Evolutionary conservation across 2,113 vertebrate genomes (phyloP), one percentile per base, ranked within the genome.

Genomic region (Notothenia coriiceps): DNA sequence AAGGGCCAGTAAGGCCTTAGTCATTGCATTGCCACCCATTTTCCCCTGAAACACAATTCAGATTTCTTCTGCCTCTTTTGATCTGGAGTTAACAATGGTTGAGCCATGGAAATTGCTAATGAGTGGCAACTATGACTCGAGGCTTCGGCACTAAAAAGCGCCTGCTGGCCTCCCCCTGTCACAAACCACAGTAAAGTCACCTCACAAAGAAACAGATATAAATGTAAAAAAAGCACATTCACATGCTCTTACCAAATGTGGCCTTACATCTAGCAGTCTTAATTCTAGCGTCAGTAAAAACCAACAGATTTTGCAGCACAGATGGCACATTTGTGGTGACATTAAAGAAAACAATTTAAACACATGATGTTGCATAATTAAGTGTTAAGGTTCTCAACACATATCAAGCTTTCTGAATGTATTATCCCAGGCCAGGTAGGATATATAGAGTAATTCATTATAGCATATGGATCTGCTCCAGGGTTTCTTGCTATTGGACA

Each of bases 61-160:
- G 65, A 86, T 75, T 63, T 71, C 47, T 69, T 77, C 49, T 57
- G 61, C 55, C 33, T 86, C 76, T 83, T 90, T 80, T 89, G 67
- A 84, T 87, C 75, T n/a, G 9, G 44, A 20, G 63, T 60, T 18
- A 67, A 72, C 74, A 51, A 67, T 22, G 57, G 15, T 20, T 50
- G 49, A 40, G 56, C 55, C 51, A 61, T 76, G 87, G 79, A 84
- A 86, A 86, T 67, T n/a, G 73, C 73, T 78, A 73, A 84, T 78
- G 78, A 87, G 71, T 59, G 83, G 85, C 79, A 83, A 84, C 67
- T 65, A 15, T 83, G 85, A 75, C 73, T 81, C 7, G 8, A 46
- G 40, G 66, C 29, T 74, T 76, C 5, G 4, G 70, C 60, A 52
- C 35, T 67, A n/a, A 81, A 25, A 60, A 4, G 13, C 20, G 55